phyloP scores from a whole-genome alignment of 1,140 invertebrate species.

The Nixonia krombeini region DNA sequence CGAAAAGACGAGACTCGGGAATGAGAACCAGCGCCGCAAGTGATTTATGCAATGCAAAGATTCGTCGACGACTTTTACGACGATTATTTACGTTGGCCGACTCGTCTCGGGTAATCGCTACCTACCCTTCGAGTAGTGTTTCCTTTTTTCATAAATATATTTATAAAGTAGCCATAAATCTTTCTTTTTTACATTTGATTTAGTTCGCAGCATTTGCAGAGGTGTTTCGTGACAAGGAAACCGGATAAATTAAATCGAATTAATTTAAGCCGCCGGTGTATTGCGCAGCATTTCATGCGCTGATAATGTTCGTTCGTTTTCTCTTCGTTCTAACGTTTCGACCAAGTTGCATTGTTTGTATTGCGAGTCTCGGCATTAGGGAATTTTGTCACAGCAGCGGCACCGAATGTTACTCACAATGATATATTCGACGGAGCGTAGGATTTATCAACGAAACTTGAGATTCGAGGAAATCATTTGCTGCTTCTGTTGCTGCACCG shows the following conservation, averaged over 20 bases:
- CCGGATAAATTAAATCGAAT: conserved; percentile 41
- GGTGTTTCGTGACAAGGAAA: conserved; percentile 38
- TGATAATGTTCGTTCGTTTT: background rate
- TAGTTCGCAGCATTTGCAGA: conserved; percentile 33
- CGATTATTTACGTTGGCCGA: conserved; percentile 54
- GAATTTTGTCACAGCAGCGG: no score
- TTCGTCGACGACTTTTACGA: conserved; percentile 61
- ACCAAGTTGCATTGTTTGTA: no score
- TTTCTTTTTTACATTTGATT: conserved; percentile 38
- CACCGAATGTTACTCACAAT: no score
- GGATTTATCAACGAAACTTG: no score
- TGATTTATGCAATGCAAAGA: conserved; percentile 63
- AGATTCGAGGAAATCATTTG: no score
- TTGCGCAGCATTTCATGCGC: conserved; percentile 14
- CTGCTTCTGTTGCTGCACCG: no score
- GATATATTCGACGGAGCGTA: no score
- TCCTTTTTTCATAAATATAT: conserved; percentile 49
- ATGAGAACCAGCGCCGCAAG: conserved; percentile 25
- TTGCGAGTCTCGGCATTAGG: no score
- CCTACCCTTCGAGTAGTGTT: no score
- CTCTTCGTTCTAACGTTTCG: no score
- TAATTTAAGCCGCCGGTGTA: conserved; percentile 26
- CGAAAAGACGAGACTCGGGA: no score
- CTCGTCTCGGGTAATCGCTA: no score
- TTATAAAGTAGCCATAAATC: conserved; percentile 53